A percentile compares a stretch with the other conserved stretches of the same genome.
Evolutionary conservation across 2,888 invertebrate species (phyloP).

Genomic region (Lampropteryx suffumata): DNA sequence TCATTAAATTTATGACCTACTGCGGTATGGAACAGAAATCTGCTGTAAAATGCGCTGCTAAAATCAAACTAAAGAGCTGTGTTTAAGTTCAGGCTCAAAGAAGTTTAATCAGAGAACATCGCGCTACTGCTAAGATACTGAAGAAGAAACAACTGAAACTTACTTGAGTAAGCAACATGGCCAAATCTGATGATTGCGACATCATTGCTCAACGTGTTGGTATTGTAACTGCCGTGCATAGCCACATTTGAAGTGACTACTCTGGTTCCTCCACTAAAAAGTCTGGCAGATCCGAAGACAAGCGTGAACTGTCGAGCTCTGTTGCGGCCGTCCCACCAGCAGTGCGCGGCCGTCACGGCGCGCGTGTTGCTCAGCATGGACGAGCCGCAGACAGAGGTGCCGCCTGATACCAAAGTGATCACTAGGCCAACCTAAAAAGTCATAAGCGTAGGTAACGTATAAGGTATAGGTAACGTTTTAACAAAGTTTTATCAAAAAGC

Average conservation of each 20-base stretch:
- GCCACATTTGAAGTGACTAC: conserved; percentile 39
- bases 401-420: conserved; percentile 41
- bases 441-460: background rate
- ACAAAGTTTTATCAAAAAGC: too few species aligned
- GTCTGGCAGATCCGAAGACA: conserved; percentile 45
- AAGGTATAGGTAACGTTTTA: too few species aligned
- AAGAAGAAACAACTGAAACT: too few species aligned
- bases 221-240: conserved; percentile 39
- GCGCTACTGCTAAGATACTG: too few species aligned
- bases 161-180: conserved; percentile 43
- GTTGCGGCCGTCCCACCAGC: conserved; percentile 46
- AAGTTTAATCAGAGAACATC: too few species aligned
- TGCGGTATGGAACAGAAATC: too few species aligned
- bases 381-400: conserved; percentile 44
- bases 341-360: conserved; percentile 48
- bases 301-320: conserved; percentile 49
- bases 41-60: too few species aligned
- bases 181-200: conserved; percentile 37
- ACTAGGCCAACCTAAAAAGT: conserved; percentile 39
- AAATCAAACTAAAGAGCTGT: too few species aligned
- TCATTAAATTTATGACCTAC: too few species aligned
- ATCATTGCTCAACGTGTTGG: conserved; percentile 41
- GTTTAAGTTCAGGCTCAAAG: too few species aligned
- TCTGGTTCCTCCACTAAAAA: conserved; percentile 44
- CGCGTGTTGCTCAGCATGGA: conserved; percentile 44